These are phyloP conservation scores for Machimus rusticus DNA, from an alignment of 2,888 invertebrate genomes.

Conservation along the genomic window DNA sequence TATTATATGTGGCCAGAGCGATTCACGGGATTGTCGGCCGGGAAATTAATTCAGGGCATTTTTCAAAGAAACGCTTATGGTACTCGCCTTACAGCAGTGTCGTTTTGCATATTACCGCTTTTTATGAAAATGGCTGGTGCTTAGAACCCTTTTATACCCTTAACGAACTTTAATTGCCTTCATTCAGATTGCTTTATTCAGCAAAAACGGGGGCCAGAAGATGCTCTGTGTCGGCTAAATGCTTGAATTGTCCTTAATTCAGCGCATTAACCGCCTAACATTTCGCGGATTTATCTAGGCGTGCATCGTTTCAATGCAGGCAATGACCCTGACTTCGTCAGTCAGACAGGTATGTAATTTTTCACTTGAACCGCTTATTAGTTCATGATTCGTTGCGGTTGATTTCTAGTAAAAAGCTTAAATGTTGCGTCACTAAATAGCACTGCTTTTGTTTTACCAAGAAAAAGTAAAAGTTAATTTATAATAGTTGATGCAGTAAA, in stretches of 20 bases:
- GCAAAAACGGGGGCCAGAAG: neutral
- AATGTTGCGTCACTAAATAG: neutral
- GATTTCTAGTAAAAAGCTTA: neutral
- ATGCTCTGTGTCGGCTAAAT: neutral
- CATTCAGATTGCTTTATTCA: neutral
- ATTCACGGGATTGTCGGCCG: neutral
- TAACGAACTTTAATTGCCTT: constrained; percentile 30
- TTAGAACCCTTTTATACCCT: neutral
- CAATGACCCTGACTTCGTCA: neutral
- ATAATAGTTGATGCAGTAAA: neutral
- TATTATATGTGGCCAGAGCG: constrained; percentile 26
- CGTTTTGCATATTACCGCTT: constrained; percentile 17
- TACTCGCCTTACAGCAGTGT: neutral
- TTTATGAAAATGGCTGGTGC: constrained; percentile 6
- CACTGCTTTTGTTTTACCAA: neutral
- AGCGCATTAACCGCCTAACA: neutral
- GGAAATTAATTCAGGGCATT: constrained; percentile 38
- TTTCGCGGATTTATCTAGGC: neutral
- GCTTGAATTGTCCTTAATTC: neutral
- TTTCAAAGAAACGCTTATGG: constrained; percentile 25
- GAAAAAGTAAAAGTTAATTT: neutral
- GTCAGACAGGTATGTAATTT: neutral
- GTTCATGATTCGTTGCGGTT: neutral
- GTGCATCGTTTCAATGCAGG: neutral
- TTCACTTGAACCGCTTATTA: neutral